Conservation (phyloP, 2,797 vertebrate species). For the Cynodonichthys magdalenae region DNA sequence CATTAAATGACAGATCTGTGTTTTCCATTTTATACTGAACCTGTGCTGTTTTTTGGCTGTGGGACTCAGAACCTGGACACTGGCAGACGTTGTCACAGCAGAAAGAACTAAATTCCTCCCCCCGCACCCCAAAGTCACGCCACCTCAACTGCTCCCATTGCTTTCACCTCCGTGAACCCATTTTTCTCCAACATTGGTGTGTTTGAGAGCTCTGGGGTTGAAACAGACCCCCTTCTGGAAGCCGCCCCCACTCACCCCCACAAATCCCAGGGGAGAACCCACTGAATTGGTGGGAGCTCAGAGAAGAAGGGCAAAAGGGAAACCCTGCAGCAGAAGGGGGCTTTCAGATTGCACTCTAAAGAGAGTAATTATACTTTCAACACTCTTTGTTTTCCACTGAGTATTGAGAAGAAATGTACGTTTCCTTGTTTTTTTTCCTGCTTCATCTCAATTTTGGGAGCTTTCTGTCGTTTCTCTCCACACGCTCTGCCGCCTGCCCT, state of each 20-base stretch:
- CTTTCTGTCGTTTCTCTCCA: constrained; percentile 23
- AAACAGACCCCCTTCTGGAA: constrained; percentile 53
- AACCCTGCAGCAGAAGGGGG: constrained; percentile 33
- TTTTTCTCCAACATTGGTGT: constrained; percentile 33
- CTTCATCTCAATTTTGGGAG: constrained; percentile 38
- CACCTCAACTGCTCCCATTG: constrained; percentile 16
- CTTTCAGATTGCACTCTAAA: constrained; percentile 41
- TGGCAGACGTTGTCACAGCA: constrained; percentile 68
- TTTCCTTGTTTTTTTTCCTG: constrained; percentile 17
- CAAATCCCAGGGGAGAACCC: constrained; percentile 38
- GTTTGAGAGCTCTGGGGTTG: constrained; percentile 40
- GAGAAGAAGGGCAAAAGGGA: constrained; percentile 52
- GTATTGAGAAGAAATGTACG: constrained; percentile 31
- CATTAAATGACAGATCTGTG: constrained; percentile 60
- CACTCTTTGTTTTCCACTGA: constrained; percentile 45
- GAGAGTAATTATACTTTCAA: constrained; percentile 51
- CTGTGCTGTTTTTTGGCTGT: constrained; percentile 69
- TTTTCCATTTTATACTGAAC: constrained; percentile 62
- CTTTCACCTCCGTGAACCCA: constrained; percentile 16
- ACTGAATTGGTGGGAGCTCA: constrained; percentile 33
- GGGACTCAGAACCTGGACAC: constrained; percentile 61
- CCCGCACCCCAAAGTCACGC: constrained; percentile 30
- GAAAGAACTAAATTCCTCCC: constrained; percentile 58
- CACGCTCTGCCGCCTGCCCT: constrained; percentile 23
- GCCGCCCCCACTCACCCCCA: constrained; percentile 29